A percentile compares a stretch with the other conserved stretches of the same genome.
Evolutionary conservation across 2,797 vertebrate species (phyloP).

Genomic region (Acrocephalus scirpaceus): DNA sequence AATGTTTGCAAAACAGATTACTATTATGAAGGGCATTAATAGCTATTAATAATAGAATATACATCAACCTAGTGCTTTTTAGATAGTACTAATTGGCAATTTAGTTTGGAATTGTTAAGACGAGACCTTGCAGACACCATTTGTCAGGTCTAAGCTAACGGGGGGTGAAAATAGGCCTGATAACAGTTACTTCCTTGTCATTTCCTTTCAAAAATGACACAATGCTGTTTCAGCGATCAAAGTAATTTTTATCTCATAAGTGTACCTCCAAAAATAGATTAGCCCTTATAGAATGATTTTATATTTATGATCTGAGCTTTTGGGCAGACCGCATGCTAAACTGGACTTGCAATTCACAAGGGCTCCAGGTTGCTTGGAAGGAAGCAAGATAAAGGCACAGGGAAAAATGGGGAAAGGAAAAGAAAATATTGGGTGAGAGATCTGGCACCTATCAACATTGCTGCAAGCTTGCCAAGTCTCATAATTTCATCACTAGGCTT

Average conservation of each 20-base stretch:
- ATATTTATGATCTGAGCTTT: neutral
- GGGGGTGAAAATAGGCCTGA: neutral
- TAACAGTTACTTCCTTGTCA: conserved; percentile 31
- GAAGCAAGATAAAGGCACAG: neutral
- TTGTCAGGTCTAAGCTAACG: neutral
- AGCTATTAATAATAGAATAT: conserved; percentile 38
- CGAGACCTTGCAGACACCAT: neutral
- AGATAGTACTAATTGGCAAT: conserved; percentile 31
- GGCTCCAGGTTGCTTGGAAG: neutral
- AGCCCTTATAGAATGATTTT: neutral
- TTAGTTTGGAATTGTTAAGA: conserved; percentile 10
- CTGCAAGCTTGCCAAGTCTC: neutral
- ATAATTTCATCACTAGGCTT: neutral
- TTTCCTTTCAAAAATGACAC: conserved; percentile 54
- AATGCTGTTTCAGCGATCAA: neutral
- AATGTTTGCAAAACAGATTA: conserved; percentile 32
- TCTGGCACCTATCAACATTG: neutral
- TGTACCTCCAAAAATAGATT: neutral
- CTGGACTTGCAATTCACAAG: neutral
- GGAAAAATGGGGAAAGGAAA: neutral
- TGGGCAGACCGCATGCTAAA: neutral
- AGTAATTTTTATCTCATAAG: conserved; percentile 39
- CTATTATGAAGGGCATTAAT: conserved; percentile 4
- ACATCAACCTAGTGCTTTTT: conserved; percentile 17
- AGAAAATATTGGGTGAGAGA: neutral